Evolutionary conservation across 2,888 invertebrate species (phyloP), one percentile per base, ranked within the genome.

Genomic region (Sphinx pinastri): DNA sequence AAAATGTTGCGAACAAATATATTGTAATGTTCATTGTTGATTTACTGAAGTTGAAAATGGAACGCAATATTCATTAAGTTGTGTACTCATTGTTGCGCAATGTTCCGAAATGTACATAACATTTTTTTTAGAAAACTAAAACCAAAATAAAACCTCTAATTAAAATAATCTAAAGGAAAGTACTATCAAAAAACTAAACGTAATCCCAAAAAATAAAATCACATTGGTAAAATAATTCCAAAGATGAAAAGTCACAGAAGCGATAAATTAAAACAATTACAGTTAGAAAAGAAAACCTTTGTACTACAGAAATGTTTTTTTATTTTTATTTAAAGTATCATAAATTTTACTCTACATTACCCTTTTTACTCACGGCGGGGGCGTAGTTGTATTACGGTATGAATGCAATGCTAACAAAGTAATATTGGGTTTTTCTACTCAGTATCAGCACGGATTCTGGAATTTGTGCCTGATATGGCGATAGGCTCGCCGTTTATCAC

Each of bases 1-100:
- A 76, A 80, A 81, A 77, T 76, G 73, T 72, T 72, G 73, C 69
- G 68, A 73, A 73, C 73, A 72, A 68, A 75, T 75, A 68, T 71
- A 71, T 38, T 38, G 38, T 74, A 77, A 78, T 67, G 67, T 68
- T 72, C 63, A 58, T 47, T 72, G 70, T 68, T 52, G 68, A 72
- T 70, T 70, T 72, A 69, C 31, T 66, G 54, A 69, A 59, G 57
- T 59, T 54, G 71, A 68, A 74, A 72, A 73, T 72, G 67, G 66
- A 58, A 73, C 58, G 38, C 68, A 71, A 74, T 58, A 72, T 77
- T 72, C 63, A 71, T 70, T 54, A 69, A 31, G 14, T 68, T 60
- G 19, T 49, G 19, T 47, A 63, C 63, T 63, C 16, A 49, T 19
- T 63, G 47, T 13, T 0, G 19, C 12, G 13, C 19, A 16, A 49